Evolutionary conservation across 2,113 vertebrate genomes (phyloP).

Genomic region (Proterorhinus semilunaris): DNA sequence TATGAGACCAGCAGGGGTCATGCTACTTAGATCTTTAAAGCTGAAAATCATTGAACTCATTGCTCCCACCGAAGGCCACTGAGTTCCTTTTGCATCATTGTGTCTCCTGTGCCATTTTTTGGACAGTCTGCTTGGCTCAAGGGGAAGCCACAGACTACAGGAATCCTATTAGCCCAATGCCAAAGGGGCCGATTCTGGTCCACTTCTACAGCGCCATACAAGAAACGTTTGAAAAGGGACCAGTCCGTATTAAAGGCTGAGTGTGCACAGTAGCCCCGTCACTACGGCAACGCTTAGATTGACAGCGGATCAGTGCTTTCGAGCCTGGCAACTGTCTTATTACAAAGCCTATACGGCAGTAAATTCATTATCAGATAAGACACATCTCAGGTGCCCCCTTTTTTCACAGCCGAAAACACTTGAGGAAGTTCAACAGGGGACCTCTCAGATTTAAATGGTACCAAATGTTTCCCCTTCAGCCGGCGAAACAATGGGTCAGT

Average conservation of each 20-base stretch:
- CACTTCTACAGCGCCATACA: constrained; percentile 3
- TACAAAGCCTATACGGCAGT: constrained; percentile 19
- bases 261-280: constrained; percentile 3
- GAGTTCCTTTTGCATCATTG: constrained; percentile 8
- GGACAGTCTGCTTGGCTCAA: constrained; percentile 1
- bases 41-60: neutral
- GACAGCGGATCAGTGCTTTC: constrained; percentile 10
- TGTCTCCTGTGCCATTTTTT: constrained; percentile 1
- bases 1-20: constrained; percentile 40
- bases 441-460: constrained; percentile 63
- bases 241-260: constrained; percentile 1
- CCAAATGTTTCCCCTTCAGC: constrained; percentile 66
- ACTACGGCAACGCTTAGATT: constrained; percentile 8
- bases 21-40: constrained; percentile 22
- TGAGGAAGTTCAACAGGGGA: constrained; percentile 47
- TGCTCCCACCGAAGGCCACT: constrained; percentile 7
- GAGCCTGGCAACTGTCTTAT: constrained; percentile 16
- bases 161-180: constrained; percentile 4
- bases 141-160: neutral
- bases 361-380: constrained; percentile 46
- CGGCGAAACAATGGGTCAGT: constrained; percentile 71
- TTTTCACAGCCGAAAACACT: constrained; percentile 20
- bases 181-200: neutral
- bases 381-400: constrained; percentile 43
- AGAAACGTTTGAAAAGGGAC: constrained; percentile 9